Base-by-base conservation (phyloP, 2,888 invertebrate species). In the Synergus laeviventris region DNA sequence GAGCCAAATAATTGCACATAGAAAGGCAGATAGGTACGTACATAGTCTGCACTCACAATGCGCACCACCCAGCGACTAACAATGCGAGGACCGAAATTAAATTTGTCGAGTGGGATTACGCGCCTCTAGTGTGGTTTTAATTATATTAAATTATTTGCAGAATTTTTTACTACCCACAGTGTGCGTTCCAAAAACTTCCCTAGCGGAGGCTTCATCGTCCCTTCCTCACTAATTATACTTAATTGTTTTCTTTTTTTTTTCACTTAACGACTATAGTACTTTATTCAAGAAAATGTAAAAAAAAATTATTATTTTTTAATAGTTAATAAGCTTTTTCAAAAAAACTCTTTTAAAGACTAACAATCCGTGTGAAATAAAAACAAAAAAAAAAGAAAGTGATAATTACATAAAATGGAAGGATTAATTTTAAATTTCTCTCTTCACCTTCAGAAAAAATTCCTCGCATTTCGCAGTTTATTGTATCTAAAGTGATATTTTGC, bases 91-190 rank as follows among this genome's bases (percentile, higher is more conserved):
- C 75, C 79, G 78, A 87, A 88, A 88, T 87, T 84, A 85, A 88
- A 88, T 88, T 88, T 86, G 86, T 85, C 86, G 81, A 81, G 82
- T 74, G 78, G 85, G 82, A 85, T 86, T 86, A 85, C 80, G 74
- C 62, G 74, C 45, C 74, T 56, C 62, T 62, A 61, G 76, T 83
- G 81, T 62, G 80, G 80, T 85, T 87, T 87, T 86, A 86, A 86
- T 87, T 87, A 87, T 84, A 85, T 85, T 84, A 85, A 85, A 87
- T 86, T 87, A 87, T 86, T 87, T 83, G 79, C 78, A 74, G 54
- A 74, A 64, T 80, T 79, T 81, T 79, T 80, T 77, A 64, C 78
- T 76, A 77, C 64, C 16, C 18, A 42, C 42, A 49, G 14, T 9
- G 39, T 12, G 74, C 49, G 18, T 54, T 36, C 31, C 24, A 16